Base-by-base conservation (phyloP, 2,888 invertebrate genomes). In the Marasmarcha lunaedactyla region DNA sequence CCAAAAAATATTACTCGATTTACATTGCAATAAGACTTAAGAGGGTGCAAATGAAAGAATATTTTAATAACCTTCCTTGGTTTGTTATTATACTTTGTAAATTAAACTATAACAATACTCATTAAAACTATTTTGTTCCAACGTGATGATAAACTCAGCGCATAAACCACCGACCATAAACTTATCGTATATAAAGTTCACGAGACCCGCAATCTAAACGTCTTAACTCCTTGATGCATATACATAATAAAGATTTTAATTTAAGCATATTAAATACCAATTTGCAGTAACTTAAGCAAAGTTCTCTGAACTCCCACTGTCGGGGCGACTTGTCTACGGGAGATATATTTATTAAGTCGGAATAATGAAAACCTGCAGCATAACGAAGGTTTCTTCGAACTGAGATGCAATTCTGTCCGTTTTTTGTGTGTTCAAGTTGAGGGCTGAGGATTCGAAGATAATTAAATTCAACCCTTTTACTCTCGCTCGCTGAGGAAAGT, bases 391-490 rank as follows among this genome's bases (percentile, higher is more conserved):
- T 56, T 52, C 55, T 49, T 51, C 42, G 48, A 61, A 59, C 64
- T 52, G 56, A 59, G 62, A 65, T 71, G 62, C 62, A 34, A 34
- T 34, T 34, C 4, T 2, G 71, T 64, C 63, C 53, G 64, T 65
- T 43, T 47, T 53, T 65, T 73, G 72, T 70, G 60, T 50, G 61
- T 61, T 66, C 63, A 58, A 59, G 54, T 63, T 57, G 55, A 59
- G 62, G 59, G 63, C 64, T 57, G 55, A 59, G 62, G 59, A 63
- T 63, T 59, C 53, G 53, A 47, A 70, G 64, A 73, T 77, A 79
- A 83, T 83, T 76, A 76, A 79, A 81, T 77, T 73, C 66, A 74
- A 81, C 79, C 78, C 79, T 77, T 63, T 76, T 62, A 65, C 70
- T 69, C 60, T 63, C 58, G 59, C 57, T 60, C 63, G 67, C 63